Base-by-base conservation (phyloP, 2,888 invertebrate genomes). In the Zygaena filipendulae region DNA sequence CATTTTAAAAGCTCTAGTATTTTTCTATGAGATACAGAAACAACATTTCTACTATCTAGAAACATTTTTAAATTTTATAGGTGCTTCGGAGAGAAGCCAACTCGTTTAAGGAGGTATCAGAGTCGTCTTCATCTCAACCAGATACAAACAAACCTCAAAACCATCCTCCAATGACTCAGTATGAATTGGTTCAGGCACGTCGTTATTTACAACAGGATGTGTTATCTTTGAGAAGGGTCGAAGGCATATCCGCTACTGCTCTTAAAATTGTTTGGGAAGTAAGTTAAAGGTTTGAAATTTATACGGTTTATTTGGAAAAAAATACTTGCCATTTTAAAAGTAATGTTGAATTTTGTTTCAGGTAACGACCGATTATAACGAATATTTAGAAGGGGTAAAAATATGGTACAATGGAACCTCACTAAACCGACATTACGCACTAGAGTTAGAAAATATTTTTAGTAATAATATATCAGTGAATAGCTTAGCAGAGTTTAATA, bases 211-310 rank as follows among this genome's bases (percentile, higher is more conserved):
- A 89, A 52, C 87, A 89, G 34, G 89, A 91, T 52, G 87, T 93
- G 38, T 84, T 95, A 32, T 88, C 90, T 46, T 74, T 96, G 42
- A 71, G 83, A 47, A 77, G 84, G 43, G 83, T 84, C 7, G 83
- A 83, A 56, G 83, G 91, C 16, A 74, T 90, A 47, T 89, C 87
- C 37, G 86, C 92, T 3, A 91, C 90, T 8, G 87, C 90, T 7
- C 83, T 92, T 11, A 86, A 88, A 61, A 84, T 93, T 45, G 85
- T 86, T 46, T 93, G 93, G 93, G 88, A 88, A 74, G 89, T 90
- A 59, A 81, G 86, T 77, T n/a, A n/a, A 32, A 9, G 13, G 10
- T 24, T 30, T 11, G n/a, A n/a, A n/a, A n/a, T n/a, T n/a, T n/a
- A n/a, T 18, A 16, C 8, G 14, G 24, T 22, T 30, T 16, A 11